Evolutionary conservation across 1,140 invertebrate genomes (phyloP), one percentile per base, ranked within the genome.

Genomic region (Drosophila pallidifrons): DNA sequence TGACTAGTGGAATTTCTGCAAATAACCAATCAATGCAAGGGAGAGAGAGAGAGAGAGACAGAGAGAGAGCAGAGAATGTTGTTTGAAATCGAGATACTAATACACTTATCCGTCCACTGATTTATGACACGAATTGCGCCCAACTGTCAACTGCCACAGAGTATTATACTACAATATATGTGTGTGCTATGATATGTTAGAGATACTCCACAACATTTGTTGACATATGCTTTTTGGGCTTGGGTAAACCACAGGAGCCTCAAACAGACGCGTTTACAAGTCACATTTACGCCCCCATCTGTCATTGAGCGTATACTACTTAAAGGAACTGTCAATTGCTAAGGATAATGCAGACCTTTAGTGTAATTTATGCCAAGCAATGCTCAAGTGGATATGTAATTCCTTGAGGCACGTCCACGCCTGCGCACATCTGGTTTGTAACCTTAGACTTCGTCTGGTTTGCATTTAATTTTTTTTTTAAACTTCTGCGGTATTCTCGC

Each of bases 321-420:
- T 86, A 71, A 79, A 77, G 79, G 63, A 82, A 47, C 83, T 88
- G 83, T 88, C 80, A 87, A 88, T 80, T 75, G 74, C 63, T n/a
- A 16, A 77, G 80, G 77, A 88, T 87, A 88, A 88, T 88, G 68
- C 54, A 75, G 69, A 30, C 54, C 52, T 46, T 47, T 13, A 52
- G 16, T 38, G 49, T 82, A 72, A 83, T 88, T 80, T 87, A 87
- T 88, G 80, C 72, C 15, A 20, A 25, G 13, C 5, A 43, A 15
- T 49, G 32, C 70, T 88, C 80, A 83, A 87, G 80, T 88, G 83
- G 72, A 63, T 76, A 43, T 75, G 57, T 65, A 58, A 70, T 64
- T 58, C 79, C 60, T 75, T 58, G 61, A 51, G 57, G 13, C 51
- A 45, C 16, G 46, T 61, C 57, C 70, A 74, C 51, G 82, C 70